Base-by-base conservation (phyloP, 2,888 invertebrate species). In the Ypsolopha sequella region DNA sequence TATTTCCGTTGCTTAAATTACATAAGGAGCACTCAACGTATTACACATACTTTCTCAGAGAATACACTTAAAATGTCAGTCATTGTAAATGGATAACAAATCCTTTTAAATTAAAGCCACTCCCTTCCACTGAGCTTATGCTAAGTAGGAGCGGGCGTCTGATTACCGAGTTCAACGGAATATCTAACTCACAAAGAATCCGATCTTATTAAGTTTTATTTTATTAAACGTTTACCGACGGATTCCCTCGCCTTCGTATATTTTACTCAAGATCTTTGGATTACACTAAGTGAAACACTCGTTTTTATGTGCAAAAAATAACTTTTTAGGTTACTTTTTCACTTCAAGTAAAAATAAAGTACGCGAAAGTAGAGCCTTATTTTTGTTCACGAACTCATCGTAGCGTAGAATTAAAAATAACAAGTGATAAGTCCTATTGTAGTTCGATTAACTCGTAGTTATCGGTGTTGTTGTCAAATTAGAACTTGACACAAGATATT, bases 111-210 rank as follows among this genome's bases (percentile, higher is more conserved):
- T 64, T 54, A 66, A 63, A 66, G 60, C 61, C 62, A 57, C 61
- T 52, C 55, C 45, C 51, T 51, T 43, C 48, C 36, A 58, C 58
- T 59, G 57, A 70, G 70, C 68, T 76, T 75, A 76, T 73, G 74
- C 65, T 70, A 75, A 77, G 64, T 63, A 68, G 69, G 68, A 70
- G 43, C 74, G 65, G 63, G 66, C n/a, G 69, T 68, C 62, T 66
- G 70, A 77, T 74, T 68, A 73, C 63, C 71, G 67, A 63, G 65
- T 55, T 64, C 47, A 47, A 47, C 47, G 36, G 45, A 47, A 47
- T 47, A 7, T 36, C 47, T 47, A 47, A 47, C 36, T 47, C 35
- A 47, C 14, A 36, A 47, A 36, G 47, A 47, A 47, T 47, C 3
- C 14, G 7, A 47, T 47, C 47, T 47, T 47, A 47, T 47, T 47